Conservation (phyloP, 2,113 vertebrate species). For the Grallaria varia region DNA sequence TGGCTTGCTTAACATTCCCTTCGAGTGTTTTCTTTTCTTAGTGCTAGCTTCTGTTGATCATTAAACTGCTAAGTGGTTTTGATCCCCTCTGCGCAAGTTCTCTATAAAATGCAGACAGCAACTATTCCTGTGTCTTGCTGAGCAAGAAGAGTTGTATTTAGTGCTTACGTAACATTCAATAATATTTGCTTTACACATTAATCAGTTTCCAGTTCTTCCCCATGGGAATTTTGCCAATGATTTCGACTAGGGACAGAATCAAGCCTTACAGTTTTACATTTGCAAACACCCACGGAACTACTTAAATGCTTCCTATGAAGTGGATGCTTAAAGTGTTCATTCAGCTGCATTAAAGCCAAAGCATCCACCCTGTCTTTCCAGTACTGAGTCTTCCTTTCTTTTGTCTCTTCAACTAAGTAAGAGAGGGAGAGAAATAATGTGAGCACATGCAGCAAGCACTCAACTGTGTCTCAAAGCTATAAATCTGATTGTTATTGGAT, state of each 20-base stretch:
- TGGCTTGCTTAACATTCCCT: neutral
- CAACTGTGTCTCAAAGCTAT: neutral
- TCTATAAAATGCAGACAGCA: neutral
- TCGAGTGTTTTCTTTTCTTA: neutral
- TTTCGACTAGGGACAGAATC: neutral
- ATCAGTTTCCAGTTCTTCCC: neutral
- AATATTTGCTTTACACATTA: neutral
- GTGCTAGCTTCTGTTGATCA: constrained; percentile 24
- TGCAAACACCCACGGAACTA: neutral
- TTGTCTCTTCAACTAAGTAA: neutral
- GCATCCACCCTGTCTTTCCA: rapidly evolving
- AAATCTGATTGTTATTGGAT: neutral
- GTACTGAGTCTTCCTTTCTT: neutral
- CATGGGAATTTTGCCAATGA: neutral
- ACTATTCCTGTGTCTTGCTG: neutral
- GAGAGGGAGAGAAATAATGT: neutral
- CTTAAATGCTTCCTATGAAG: neutral
- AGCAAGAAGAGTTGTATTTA: neutral
- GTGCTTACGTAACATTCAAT: neutral
- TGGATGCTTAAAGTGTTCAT: neutral
- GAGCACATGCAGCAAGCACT: neutral
- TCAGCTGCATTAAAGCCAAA: neutral
- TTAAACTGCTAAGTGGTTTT: constrained; percentile 10
- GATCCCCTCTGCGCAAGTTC: neutral
- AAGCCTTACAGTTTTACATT: neutral